Conservation (phyloP, 2,113 vertebrate species). For the Acinonyx jubatus region DNA sequence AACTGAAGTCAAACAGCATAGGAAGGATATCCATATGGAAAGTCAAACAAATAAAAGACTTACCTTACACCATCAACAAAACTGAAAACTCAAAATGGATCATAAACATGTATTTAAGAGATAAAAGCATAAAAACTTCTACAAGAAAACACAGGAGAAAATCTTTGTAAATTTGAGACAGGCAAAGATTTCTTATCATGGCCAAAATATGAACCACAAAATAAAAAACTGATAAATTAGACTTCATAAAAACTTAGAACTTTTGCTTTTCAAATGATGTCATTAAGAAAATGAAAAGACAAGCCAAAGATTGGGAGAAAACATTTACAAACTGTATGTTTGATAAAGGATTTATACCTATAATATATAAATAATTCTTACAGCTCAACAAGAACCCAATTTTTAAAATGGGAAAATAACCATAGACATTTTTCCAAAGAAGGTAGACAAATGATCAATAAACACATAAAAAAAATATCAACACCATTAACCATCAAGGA, state of each 20-base stretch:
- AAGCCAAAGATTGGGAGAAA: not conserved
- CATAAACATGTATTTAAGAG: not conserved
- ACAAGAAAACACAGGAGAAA: not conserved
- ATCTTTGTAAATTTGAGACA: not conserved
- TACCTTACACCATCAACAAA: not conserved
- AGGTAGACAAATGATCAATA: not conserved
- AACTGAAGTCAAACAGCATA: constrained; percentile 32
- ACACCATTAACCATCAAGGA: not conserved
- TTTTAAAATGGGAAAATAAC: constrained; percentile 29
- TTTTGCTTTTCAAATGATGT: constrained; percentile 5
- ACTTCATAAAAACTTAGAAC: constrained; percentile 36
- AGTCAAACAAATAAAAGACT: not conserved
- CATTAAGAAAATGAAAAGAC: constrained; percentile 43
- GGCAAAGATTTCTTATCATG: constrained; percentile 41
- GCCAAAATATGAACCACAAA: not conserved
- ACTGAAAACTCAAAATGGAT: constrained; percentile 27
- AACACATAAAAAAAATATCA: not conserved
- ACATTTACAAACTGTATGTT: not conserved
- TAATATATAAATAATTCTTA: constrained; percentile 38
- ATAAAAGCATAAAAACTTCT: constrained; percentile 29
- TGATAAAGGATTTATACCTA: constrained; percentile 20
- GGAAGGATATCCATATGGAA: not conserved
- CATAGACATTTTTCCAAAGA: not conserved
- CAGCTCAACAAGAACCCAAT: not conserved
- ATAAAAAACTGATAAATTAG: constrained; percentile 4